These are phyloP conservation scores for Aromia moschata DNA, from an alignment of 2,888 invertebrate genomes.

Conservation along the genomic window DNA sequence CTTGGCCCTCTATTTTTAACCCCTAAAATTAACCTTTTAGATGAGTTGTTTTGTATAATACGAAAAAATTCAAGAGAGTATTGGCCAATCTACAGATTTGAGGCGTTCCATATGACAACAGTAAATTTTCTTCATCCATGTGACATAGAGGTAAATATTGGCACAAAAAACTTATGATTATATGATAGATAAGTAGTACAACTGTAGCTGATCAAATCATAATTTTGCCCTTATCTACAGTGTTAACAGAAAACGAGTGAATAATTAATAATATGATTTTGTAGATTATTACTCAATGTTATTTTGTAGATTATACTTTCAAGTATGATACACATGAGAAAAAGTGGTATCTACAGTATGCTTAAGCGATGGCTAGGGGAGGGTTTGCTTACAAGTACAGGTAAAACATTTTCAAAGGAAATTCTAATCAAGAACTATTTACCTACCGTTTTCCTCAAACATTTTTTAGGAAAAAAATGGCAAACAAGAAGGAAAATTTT, in stretches of 20 bases:
- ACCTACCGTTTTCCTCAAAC: too few relatives aligned
- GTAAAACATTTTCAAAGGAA: too few relatives aligned
- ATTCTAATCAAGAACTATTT: too few relatives aligned
- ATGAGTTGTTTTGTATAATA: conserved; percentile 32
- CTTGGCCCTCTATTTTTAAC: too few relatives aligned
- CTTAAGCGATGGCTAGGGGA: conserved; percentile 36
- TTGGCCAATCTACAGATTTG: conserved; percentile 38
- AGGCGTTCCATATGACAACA: conserved; percentile 23
- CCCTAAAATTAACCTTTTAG: too few relatives aligned
- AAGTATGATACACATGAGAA: conserved; percentile 33
- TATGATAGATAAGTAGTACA: too few relatives aligned
- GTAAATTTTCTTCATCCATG: conserved; percentile 36
- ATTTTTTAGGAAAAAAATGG: conserved; percentile 57
- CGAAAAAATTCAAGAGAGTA: conserved; percentile 27
- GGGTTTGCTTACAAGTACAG: conserved; percentile 37
- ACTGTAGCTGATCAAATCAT: too few relatives aligned
- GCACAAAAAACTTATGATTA: too few relatives aligned
- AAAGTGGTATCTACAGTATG: conserved; percentile 33
- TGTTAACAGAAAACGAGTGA: too few relatives aligned
- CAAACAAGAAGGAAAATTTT: conserved; percentile 58
- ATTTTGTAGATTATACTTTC: conserved; percentile 37
- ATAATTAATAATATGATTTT: too few relatives aligned
- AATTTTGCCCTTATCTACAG: too few relatives aligned
- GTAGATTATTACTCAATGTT: too few relatives aligned
- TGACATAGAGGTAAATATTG: conserved; percentile 37